Evolutionary conservation across 2,113 vertebrate species (phyloP), one percentile per base, ranked within the genome.

Genomic region (Semicossyphus pulcher): DNA sequence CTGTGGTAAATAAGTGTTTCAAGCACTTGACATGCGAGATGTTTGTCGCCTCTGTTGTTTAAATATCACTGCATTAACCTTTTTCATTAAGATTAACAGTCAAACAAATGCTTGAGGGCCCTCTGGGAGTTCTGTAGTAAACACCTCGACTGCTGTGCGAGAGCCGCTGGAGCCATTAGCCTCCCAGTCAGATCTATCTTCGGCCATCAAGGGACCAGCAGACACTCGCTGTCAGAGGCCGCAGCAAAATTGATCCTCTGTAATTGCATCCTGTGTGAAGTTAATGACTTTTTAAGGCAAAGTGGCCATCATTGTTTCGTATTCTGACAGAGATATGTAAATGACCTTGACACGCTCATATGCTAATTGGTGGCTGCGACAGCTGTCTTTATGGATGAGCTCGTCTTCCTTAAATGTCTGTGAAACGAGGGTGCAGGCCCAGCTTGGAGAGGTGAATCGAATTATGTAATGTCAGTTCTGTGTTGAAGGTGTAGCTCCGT

Each of bases 221-320:
- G 83, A 82, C 71, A 64, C 72, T 64, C 10, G 63, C 84, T 81
- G 81, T 85, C 88, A 84, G 84, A 85, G 86, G 83, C 71, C 79
- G 29, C 25, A 25, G 71, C 56, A 49, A 68, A 85, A 89, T 72
- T 58, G 76, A 85, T 80, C 74, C 65, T 60, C 71, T 63, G 68
- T 86, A 88, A 90, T 85, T 88, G 81, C 82, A 53, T 84, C 81
- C 73, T 41, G 65, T 52, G 66, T 68, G 70, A 72, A 86, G 81
- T 83, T 88, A 86, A 90, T 81, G 86, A 79, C 70, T 90, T 85
- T 88, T 89, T 76, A 75, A 81, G 58, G 72, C 34, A 75, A 84
- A 89, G 69, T 39, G 84, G 74, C 72, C 57, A 5, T 77, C 72
- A 44, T 60, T 76, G 86, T 88, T 80, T 72, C 3, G 20, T 15